A percentile compares a stretch with the other conserved stretches of the same genome.
Conservation (phyloP, 2,113 vertebrate genomes). For the Clarias macrocephalus region DNA sequence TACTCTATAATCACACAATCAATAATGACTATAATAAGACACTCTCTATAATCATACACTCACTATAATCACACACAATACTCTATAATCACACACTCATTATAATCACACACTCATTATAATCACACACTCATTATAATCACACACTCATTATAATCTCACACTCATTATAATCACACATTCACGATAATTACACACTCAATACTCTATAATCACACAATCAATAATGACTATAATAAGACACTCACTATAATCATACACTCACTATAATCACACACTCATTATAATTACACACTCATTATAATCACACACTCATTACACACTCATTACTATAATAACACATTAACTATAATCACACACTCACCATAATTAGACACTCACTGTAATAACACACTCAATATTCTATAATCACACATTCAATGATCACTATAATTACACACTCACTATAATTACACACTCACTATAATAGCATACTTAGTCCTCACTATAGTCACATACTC, state of each 20-base stretch:
- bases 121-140: neutral
- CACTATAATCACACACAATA: neutral
- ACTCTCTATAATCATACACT: neutral
- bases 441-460: too few species aligned
- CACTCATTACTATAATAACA: neutral
- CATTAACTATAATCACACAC: too few species aligned
- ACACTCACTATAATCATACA: neutral
- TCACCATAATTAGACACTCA: too few species aligned
- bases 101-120: neutral
- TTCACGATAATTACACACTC: neutral
- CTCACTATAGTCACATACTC: too few species aligned
- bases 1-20: neutral
- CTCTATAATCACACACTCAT: neutral
- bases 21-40: neutral
- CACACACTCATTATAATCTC: neutral
- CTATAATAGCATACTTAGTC: too few species aligned
- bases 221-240: neutral
- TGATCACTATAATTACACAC: too few species aligned
- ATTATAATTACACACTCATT: neutral
- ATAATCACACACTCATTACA: neutral
- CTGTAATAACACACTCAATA: too few species aligned
- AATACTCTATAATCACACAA: neutral
- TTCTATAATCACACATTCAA: too few species aligned
- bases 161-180: neutral
- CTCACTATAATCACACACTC: too few species aligned